Percentiles rank a stretch among this genome's conserved stretches.
Conservation (phyloP, 2,113 vertebrate species). For the Lethenteron reissneri region DNA sequence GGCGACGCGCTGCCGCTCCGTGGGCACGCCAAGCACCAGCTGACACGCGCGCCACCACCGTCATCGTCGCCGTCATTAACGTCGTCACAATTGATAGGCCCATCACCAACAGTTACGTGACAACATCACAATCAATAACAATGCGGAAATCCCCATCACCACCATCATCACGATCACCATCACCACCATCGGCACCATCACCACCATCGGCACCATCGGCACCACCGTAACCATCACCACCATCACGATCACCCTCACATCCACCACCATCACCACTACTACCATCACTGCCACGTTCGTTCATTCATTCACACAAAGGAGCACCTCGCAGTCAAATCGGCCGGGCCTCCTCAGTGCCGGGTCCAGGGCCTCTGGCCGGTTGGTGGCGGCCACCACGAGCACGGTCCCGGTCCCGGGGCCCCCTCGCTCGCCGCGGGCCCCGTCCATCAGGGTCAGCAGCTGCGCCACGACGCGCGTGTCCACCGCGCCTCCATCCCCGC, state of each 20-base stretch:
- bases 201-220: too few species aligned
- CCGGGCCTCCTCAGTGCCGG: conserved; percentile 63
- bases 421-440: conserved; percentile 19
- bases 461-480: conserved; percentile 69
- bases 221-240: too few species aligned
- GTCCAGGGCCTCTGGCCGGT: conserved; percentile 51
- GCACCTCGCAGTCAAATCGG: conserved; percentile 72
- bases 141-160: background rate
- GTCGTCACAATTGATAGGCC: too few species aligned
- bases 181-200: too few species aligned
- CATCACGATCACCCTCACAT: too few species aligned
- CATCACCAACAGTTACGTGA: conserved; percentile 46
- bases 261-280: too few species aligned
- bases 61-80: too few species aligned
- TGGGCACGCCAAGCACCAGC: conserved; percentile 26
- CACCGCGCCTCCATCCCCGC: conserved; percentile 25
- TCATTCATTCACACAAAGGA: background rate
- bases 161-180: too few species aligned
- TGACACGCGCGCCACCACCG: background rate
- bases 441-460: conserved; percentile 64
- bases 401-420: conserved; percentile 20
- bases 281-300: too few species aligned
- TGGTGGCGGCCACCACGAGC: conserved; percentile 52
- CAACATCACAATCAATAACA: conserved; percentile 10
- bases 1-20: conserved; percentile 36